Conservation (phyloP, 1,140 invertebrate species). For the Zaprionus kolodkinae region DNA sequence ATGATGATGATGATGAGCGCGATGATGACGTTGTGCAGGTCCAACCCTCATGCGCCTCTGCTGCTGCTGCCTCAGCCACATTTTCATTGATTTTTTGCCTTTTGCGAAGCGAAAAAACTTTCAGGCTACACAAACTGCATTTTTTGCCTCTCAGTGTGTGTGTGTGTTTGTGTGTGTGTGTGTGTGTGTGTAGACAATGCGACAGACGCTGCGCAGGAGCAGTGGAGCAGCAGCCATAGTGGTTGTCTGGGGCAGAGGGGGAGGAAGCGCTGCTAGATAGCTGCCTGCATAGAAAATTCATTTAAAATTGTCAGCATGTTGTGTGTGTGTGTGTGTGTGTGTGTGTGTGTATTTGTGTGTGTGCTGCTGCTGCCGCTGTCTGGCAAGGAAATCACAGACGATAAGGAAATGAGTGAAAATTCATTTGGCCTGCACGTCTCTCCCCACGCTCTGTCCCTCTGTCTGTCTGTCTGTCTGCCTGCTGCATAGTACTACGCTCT, state of each 20-base stretch:
- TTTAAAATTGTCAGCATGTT: constrained; percentile 65
- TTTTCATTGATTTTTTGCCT: constrained; percentile 69
- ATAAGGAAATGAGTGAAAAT: constrained; percentile 83
- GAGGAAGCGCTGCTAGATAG: constrained; percentile 15
- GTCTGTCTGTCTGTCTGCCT: background rate
- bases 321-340: constrained; percentile 30
- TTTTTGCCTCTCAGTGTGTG: constrained; percentile 50
- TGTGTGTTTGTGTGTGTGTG: constrained; percentile 40
- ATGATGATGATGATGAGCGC: constrained; percentile 1
- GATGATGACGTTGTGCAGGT: constrained; percentile 53
- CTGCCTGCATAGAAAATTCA: constrained; percentile 80
- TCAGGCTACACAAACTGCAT: constrained; percentile 77
- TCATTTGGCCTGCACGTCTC: constrained; percentile 56
- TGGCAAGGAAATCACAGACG: constrained; percentile 82
- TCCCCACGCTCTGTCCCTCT: background rate
- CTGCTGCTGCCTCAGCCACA: constrained; percentile 27
- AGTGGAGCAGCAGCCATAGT: background rate
- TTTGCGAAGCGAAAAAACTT: constrained; percentile 44
- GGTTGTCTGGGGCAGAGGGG: too few relatives aligned
- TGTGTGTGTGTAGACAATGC: constrained; percentile 47
- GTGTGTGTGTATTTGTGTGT: background rate
- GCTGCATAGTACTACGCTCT: constrained; percentile 11
- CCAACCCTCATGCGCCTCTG: constrained; percentile 52
- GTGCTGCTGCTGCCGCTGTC: constrained; percentile 42
- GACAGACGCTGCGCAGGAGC: constrained; percentile 28